Evolutionary conservation across 2,113 vertebrate species (phyloP), one percentile per base, ranked within the genome.

Genomic region (Corythoichthys haematopterus): DNA sequence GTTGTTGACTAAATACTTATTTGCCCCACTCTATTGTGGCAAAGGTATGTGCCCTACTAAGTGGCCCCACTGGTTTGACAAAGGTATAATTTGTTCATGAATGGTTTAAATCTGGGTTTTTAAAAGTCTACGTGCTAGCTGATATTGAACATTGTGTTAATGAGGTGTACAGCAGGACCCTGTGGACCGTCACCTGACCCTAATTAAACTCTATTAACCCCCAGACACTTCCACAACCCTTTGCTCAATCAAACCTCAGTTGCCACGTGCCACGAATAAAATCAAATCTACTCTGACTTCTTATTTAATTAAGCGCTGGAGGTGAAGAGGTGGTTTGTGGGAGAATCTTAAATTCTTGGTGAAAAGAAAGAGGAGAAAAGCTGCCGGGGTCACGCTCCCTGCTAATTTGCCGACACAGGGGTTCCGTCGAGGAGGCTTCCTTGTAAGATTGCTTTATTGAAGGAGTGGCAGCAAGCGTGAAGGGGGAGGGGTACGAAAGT

Each of bases 401-500:
- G 92, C 91, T 94, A 94, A 94, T 94, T 94, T 89, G 87, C 90
- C 91, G 91, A 92, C 93, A 92, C 66, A 82, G 53, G 88, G 91
- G 89, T 36, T 57, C 20, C 85, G 86, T 69, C 71, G 11, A 47
- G 72, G 15, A 84, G 88, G 85, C 87, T 91, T 79, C 76, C 85
- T 66, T 83, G 93, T 93, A 91, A 91, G 85, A 89, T 83, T 88
- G 92, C 86, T 91, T 36, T 92, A 88, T 94, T 94, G 91, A 92
- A 93, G 93, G 89, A 94, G 92, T 90, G 88, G 90, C 87, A 89
- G 4, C 6, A 56, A 35, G 12, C 6, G 13, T 33, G 33, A 57
- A 90, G 91, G 90, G 92, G 89, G 91, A 92, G 90, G 87, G 90
- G 91, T 93, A 95, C 94, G 94, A 94, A 96, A 93, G 93, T 92